Evolutionary conservation across 53 echinoderm and acorn worm genomes (phyloP).

Genomic region (Mesocentrotus franciscanus): DNA sequence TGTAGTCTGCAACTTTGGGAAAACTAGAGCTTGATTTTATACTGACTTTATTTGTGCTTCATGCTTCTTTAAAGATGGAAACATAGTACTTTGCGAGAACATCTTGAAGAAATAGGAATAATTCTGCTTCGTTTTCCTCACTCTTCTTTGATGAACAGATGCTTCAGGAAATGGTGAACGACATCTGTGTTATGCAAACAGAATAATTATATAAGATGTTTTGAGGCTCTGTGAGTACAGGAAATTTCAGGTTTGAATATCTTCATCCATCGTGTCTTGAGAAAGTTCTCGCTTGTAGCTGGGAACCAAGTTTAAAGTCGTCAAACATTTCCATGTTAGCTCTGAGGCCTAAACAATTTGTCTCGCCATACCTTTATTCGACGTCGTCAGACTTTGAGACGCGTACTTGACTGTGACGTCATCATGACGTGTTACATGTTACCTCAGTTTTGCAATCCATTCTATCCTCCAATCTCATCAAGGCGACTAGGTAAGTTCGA

Average conservation of each 20-base stretch:
- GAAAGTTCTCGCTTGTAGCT: neutral
- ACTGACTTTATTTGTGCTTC: neutral
- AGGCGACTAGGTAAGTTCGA: neutral
- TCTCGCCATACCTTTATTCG: neutral
- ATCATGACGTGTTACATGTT: slow-evolving; percentile 53
- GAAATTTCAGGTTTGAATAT: neutral
- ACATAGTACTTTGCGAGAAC: no score
- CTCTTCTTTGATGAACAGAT: neutral
- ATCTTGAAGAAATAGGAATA: neutral
- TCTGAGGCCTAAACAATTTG: neutral
- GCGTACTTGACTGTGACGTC: neutral
- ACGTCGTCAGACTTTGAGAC: neutral
- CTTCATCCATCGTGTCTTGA: neutral
- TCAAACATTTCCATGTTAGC: neutral
- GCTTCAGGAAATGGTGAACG: neutral
- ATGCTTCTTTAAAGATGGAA: neutral
- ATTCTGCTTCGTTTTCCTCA: neutral
- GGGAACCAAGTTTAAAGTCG: neutral
- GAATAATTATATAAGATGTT: neutral
- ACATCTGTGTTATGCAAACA: neutral
- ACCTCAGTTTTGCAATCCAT: slow-evolving; percentile 37
- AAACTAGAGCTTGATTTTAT: neutral
- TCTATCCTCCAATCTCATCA: slow-evolving; percentile 10
- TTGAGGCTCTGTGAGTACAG: neutral
- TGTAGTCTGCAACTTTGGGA: neutral